Base-by-base conservation (phyloP, 1,140 invertebrate species). In the Drosophila parabipectinata region DNA sequence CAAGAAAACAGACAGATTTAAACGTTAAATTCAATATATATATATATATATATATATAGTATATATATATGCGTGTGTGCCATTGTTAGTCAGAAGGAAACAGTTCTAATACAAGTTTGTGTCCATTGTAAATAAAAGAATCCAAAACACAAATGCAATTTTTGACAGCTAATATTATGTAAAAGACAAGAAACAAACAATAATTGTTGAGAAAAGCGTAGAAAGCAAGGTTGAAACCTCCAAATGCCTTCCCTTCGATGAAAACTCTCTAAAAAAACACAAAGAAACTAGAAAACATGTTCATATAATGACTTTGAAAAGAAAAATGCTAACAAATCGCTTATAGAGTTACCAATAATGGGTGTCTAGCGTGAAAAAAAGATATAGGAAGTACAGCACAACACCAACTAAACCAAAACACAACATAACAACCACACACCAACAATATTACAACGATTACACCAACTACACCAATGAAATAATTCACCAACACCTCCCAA, bases 21-120 rank as follows among this genome's bases (percentile, higher is more conserved):
- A 52, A 8, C 32, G 59, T 54, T 62, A 62, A 48, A 55, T 63
- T 63, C 41, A 32, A 48, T 10, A 57, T 26, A 64, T 64, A 64
- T 30, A n/a, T n/a, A n/a, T n/a, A n/a, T n/a, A n/a, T n/a, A 50
- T 51, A 57, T 64, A 63, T 53, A 60, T 18, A 18, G 18, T 18
- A 8, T 59, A 52, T 60, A 28, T 54, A 66, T 47, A 78, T 82
- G 75, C 69, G 79, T 82, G 79, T 82, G 79, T 78, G 79, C 79
- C 59, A 82, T 81, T 82, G 73, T 72, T 80, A 67, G 71, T 73
- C 72, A 74, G 37, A 28, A 61, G 21, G 3, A 3, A 21, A 21
- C 2, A 21, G 21, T 21, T 21, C 21, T 21, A 21, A 21, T 21
- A 21, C 21, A 21, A 21, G 21, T 21, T 21, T 21, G 21, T 21